Percentiles rank a stretch among this genome's conserved stretches.
These are phyloP conservation scores for Drosophila picticornis DNA, from an alignment of 2,888 invertebrate genomes.

Conservation along the genomic window DNA sequence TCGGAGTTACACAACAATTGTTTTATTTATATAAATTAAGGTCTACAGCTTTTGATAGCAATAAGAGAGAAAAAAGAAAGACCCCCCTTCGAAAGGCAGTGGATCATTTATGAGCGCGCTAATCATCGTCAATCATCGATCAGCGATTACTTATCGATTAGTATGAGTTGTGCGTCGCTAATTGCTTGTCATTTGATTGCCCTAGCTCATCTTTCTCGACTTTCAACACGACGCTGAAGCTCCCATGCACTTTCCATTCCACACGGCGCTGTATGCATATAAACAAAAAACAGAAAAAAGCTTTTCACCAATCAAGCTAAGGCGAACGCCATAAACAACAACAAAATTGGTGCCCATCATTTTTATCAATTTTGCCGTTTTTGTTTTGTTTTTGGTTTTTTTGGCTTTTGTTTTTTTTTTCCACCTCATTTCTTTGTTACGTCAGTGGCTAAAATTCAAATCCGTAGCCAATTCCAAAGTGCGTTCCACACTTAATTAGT, in stretches of 20 bases:
- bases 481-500: slow-evolving; percentile 67
- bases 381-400: slow-evolving; percentile 9
- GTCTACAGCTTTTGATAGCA: neutral
- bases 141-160: slow-evolving; percentile 13
- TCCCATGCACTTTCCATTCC: slow-evolving; percentile 58
- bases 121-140: slow-evolving; percentile 13
- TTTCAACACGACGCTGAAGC: slow-evolving; percentile 46
- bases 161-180: slow-evolving; percentile 28
- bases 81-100: slow-evolving; percentile 2
- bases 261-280: slow-evolving; percentile 51
- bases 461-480: slow-evolving; percentile 35
- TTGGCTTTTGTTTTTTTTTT: slow-evolving; percentile 1
- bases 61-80: neutral
- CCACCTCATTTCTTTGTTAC: slow-evolving; percentile 23
- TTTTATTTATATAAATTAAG: neutral
- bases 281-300: slow-evolving; percentile 10
- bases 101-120: neutral
- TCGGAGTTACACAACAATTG: neutral
- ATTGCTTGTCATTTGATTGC: slow-evolving; percentile 43
- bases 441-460: slow-evolving; percentile 40
- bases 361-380: slow-evolving; percentile 38
- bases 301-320: slow-evolving; percentile 56
- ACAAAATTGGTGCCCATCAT: slow-evolving; percentile 61
- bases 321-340: slow-evolving; percentile 1
- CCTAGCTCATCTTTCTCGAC: slow-evolving; percentile 47